These are phyloP conservation scores for Siniperca chuatsi DNA, from an alignment of 2,113 vertebrate genomes.

Conservation along the genomic window DNA sequence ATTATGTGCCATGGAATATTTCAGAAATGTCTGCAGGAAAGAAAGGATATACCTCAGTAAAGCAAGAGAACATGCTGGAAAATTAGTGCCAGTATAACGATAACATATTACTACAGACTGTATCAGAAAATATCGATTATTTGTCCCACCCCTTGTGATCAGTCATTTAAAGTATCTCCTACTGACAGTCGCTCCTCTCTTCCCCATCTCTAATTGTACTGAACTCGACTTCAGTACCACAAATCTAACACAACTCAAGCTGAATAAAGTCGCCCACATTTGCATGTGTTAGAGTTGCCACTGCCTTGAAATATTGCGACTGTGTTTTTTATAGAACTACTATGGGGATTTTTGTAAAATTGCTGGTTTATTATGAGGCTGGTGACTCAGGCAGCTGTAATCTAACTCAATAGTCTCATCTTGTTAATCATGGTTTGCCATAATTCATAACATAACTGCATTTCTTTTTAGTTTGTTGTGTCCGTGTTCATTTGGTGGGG, in stretches of 20 bases:
- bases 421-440: constrained; percentile 41
- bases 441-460: constrained; percentile 43
- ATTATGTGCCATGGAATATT: background rate
- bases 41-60: constrained; percentile 5
- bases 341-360: constrained; percentile 23
- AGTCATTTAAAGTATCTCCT: constrained; percentile 40
- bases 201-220: constrained; percentile 27
- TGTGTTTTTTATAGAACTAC: constrained; percentile 4
- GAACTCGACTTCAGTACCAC: constrained; percentile 19
- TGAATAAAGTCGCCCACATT: constrained; percentile 30
- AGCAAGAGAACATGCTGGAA: background rate
- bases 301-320: constrained; percentile 24
- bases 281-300: background rate
- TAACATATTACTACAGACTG: constrained; percentile 18
- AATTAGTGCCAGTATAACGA: constrained; percentile 5
- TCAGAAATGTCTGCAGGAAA: constrained; percentile 18
- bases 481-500: constrained; percentile 33
- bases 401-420: constrained; percentile 47
- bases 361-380: constrained; percentile 38
- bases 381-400: constrained; percentile 26
- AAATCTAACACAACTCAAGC: constrained; percentile 31
- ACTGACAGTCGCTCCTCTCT: constrained; percentile 13
- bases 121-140: constrained; percentile 42
- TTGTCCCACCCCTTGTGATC: constrained; percentile 35
- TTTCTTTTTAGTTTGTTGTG: constrained; percentile 20